These are phyloP conservation scores for Polymixis lichenea DNA, from an alignment of 2,888 invertebrate species.

Conservation along the genomic window DNA sequence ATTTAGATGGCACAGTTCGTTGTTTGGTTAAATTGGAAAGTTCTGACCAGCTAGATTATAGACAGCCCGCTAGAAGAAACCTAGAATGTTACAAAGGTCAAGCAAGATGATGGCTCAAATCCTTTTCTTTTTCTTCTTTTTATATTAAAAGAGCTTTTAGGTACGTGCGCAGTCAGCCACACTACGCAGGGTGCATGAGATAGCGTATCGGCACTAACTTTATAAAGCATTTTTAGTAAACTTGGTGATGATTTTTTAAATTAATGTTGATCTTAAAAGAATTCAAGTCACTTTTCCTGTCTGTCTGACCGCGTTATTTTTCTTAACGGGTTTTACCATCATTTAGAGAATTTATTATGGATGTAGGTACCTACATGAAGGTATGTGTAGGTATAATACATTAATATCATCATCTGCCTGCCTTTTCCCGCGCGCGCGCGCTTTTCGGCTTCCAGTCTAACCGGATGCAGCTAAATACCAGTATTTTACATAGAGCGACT, in stretches of 20 bases:
- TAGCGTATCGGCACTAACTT: background rate
- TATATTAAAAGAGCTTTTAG: background rate
- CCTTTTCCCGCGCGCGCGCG: too few relatives aligned
- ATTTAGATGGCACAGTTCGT: background rate
- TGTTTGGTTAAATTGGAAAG: background rate
- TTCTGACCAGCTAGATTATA: background rate
- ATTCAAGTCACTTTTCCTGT: background rate
- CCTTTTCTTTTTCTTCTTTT: background rate
- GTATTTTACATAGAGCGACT: too few relatives aligned
- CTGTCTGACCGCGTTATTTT: background rate
- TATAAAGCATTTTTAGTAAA: background rate
- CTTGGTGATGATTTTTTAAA: too few relatives aligned
- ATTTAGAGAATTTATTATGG: background rate
- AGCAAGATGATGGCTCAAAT: background rate
- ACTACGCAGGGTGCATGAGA: too few relatives aligned
- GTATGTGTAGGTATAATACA: background rate
- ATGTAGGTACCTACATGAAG: too few relatives aligned
- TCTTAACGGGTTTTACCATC: background rate
- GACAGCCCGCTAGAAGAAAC: too few relatives aligned
- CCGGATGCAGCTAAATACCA: too few relatives aligned
- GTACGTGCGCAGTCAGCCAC: background rate
- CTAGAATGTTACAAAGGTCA: background rate
- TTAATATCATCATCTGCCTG: background rate
- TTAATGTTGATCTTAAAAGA: background rate
- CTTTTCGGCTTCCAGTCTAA: too few relatives aligned